A percentile compares a stretch with the other conserved stretches of the same genome.
Evolutionary conservation across 2,888 invertebrate species (phyloP).

Genomic region (Unio pictorum): DNA sequence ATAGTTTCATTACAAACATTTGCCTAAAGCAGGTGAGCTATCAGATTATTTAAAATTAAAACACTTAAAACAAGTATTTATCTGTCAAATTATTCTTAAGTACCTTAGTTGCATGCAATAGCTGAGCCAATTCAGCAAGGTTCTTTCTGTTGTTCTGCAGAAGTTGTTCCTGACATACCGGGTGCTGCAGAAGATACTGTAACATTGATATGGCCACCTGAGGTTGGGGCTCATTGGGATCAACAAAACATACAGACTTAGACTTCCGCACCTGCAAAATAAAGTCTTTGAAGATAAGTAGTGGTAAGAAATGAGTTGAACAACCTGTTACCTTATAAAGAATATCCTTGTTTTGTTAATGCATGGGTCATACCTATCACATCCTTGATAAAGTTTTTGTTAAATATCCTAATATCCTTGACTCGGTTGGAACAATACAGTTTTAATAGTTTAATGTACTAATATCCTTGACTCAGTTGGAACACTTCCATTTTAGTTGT

Average conservation of each 20-base stretch:
- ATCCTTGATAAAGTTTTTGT: too few relatives aligned
- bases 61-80: too few relatives aligned
- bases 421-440: too few relatives aligned
- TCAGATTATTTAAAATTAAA: too few relatives aligned
- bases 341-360: too few relatives aligned
- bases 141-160: constrained; percentile 24
- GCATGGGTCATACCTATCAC: too few relatives aligned
- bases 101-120: constrained; percentile 36
- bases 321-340: too few relatives aligned
- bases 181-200: constrained; percentile 25
- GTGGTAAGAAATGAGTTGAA: neutral
- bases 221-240: constrained; percentile 35
- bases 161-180: constrained; percentile 29
- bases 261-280: constrained; percentile 20
- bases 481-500: too few relatives aligned
- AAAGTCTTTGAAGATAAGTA: neutral
- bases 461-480: too few relatives aligned
- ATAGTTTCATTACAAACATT: neutral
- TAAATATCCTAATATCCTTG: too few relatives aligned
- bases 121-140: constrained; percentile 19
- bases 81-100: neutral
- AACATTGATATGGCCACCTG: constrained; percentile 33
- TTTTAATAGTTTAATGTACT: too few relatives aligned
- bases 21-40: too few relatives aligned
- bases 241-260: constrained; percentile 41